Evolutionary conservation across 2,113 vertebrate species (phyloP), one percentile per base, ranked within the genome.

Genomic region (Zootoca vivipara): DNA sequence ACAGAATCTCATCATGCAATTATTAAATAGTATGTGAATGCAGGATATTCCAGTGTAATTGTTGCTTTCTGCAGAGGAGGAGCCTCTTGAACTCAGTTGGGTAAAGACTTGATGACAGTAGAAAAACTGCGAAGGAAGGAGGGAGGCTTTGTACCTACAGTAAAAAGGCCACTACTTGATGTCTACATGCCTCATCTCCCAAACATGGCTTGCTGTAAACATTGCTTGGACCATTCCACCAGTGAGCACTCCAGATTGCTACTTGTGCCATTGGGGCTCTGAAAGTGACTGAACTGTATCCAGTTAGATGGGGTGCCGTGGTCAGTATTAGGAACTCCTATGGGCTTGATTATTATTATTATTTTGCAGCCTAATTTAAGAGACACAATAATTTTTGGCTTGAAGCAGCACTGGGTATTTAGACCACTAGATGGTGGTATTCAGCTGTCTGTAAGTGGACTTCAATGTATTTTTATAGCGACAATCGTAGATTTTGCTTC

Each of bases 361-460:
- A 52, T 52, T 52, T 52, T 67, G 1, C n/a, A 15, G 2, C 5
- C 28, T 38, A 2, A 18, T 56, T 56, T 56, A 52, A 67, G 38
- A 77, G 38, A 30, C 70, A 30, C 40, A 13, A 3, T 62, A 16
- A 5, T 73, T 81, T 73, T 33, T 73, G 52, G 56, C 16, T 82
- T 62, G 78, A 70, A n/a, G 77, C 0, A 33, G 62, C 13, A 0
- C 28, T 16, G 28, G 16, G 6, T 16, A 73, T 78, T 0, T 0
- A 18, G 69, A 58, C n/a, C 96, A 78, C 94, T 94, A 95, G 95
- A 85, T 96, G 95, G 96, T 91, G 94, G 86, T 91, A 67, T 86
- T 92, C 67, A 87, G 18, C 94, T 94, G 78, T 38, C 70, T 87
- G 62, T 83, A 16, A 62, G 46, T 20, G 1, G 8, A 7, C 16